phyloP scores from a whole-genome alignment of 2,797 vertebrate species.

The Paedocypris micromegethes region DNA sequence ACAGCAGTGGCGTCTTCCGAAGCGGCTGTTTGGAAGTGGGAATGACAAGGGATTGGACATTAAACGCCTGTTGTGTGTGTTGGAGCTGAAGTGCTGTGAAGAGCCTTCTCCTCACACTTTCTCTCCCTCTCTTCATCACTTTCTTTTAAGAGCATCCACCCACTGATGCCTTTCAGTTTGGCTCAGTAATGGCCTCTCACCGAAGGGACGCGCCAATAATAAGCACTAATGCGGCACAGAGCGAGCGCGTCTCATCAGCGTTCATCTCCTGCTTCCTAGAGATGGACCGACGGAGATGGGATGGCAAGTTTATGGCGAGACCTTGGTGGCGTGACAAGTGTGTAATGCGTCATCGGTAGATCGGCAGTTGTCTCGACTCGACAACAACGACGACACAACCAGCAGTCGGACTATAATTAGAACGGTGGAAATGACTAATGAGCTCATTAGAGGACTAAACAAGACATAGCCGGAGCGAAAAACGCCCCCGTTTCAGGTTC shows the following conservation, averaged over 20 bases:
- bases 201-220: conserved; percentile 19
- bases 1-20: conserved; percentile 1
- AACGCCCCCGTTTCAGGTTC: neutral
- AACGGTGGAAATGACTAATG: conserved; percentile 29
- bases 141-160: conserved; percentile 22
- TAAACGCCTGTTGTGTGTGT: conserved; percentile 14
- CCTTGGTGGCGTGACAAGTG: neutral
- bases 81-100: conserved; percentile 10
- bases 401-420: conserved; percentile 33
- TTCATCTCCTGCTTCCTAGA: conserved; percentile 65
- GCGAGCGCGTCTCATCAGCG: conserved; percentile 33
- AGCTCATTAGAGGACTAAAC: conserved; percentile 38
- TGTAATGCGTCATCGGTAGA: conserved; percentile 1
- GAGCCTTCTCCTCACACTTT: conserved; percentile 12
- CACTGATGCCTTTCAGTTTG: conserved; percentile 10
- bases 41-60: conserved; percentile 7
- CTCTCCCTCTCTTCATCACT: conserved; percentile 10
- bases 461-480: neutral
- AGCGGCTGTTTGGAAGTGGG: conserved; percentile 18
- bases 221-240: conserved; percentile 11
- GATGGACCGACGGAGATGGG: conserved; percentile 36
- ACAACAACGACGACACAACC: neutral
- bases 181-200: conserved; percentile 21
- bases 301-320: neutral
- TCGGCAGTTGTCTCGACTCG: no score